phyloP scores from a whole-genome alignment of 1,140 invertebrate genomes.

The Himalopsyche phryganea region DNA sequence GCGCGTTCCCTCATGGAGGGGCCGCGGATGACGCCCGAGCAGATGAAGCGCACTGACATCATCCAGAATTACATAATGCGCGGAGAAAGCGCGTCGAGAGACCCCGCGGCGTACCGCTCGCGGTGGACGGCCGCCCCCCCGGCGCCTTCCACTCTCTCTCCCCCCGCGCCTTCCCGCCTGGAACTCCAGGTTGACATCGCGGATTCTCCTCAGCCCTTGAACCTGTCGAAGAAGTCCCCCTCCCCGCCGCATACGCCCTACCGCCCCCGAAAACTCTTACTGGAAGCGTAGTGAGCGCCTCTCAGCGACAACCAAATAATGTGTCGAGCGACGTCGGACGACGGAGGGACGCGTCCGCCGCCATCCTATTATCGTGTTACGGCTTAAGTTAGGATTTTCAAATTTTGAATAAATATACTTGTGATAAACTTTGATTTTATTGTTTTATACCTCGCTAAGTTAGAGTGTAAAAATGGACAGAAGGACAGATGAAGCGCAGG shows the following conservation, averaged over 20 bases:
- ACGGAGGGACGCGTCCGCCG: conserved; percentile 13
- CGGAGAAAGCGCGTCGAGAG: conserved; percentile 41
- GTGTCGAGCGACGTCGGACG: conserved; percentile 26
- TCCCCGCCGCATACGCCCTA: conserved; percentile 61
- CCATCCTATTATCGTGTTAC: conserved; percentile 31
- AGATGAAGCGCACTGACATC: conserved; percentile 82
- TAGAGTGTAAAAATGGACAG: conserved; percentile 19
- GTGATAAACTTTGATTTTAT: conserved; percentile 35
- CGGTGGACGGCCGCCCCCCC: conserved; percentile 38
- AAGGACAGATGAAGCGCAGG: too few species aligned
- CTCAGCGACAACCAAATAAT: conserved; percentile 35
- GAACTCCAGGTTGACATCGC: conserved; percentile 78
- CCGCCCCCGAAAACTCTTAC: conserved; percentile 54
- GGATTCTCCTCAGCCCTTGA: conserved; percentile 78
- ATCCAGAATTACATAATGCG: conserved; percentile 88
- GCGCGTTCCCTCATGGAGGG: conserved; percentile 85
- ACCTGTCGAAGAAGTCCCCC: conserved; percentile 84
- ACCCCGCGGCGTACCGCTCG: conserved; percentile 29
- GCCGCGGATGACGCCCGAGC: conserved; percentile 82
- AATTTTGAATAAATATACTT: conserved; percentile 35
- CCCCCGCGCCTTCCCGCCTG: conserved; percentile 53
- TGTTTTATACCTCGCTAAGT: conserved; percentile 25
- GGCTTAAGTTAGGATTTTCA: conserved; percentile 32
- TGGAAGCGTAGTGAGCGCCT: conserved; percentile 56
- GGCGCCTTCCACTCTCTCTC: conserved; percentile 42